Conservation (phyloP, 1,140 invertebrate genomes). For the Brachionus rotundiformis region DNA sequence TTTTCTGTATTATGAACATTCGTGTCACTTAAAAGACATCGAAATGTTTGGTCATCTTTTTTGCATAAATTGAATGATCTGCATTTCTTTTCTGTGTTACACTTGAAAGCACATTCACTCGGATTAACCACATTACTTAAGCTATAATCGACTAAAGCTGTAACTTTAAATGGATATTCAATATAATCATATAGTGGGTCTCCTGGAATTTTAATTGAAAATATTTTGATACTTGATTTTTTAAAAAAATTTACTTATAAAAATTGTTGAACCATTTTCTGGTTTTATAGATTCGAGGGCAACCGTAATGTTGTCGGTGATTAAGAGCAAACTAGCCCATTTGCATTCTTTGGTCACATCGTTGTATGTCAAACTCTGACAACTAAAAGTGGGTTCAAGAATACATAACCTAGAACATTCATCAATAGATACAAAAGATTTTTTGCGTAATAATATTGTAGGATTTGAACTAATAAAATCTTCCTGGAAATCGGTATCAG, state of each 20-base stretch:
- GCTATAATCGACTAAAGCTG: constrained; percentile 34
- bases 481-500: neutral
- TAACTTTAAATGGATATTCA: constrained; percentile 44
- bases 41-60: constrained; percentile 32
- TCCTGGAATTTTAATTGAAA: neutral
- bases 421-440: neutral
- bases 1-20: constrained; percentile 37
- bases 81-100: constrained; percentile 7
- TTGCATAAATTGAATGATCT: constrained; percentile 47
- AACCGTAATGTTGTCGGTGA: neutral
- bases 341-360: constrained; percentile 21
- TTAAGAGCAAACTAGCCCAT: neutral
- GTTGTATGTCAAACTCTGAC: neutral
- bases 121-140: neutral
- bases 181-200: constrained; percentile 39
- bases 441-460: neutral
- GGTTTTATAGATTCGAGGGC: neutral
- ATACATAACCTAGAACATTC: constrained; percentile 44
- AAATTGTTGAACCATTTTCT: neutral
- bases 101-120: constrained; percentile 47
- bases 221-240: neutral
- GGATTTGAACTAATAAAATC: neutral
- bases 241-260: constrained; percentile 6
- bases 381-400: constrained; percentile 19
- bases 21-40: constrained; percentile 34